Evolutionary conservation across 2,113 vertebrate genomes (phyloP).

Genomic region (Pomatostomus ruficeps): DNA sequence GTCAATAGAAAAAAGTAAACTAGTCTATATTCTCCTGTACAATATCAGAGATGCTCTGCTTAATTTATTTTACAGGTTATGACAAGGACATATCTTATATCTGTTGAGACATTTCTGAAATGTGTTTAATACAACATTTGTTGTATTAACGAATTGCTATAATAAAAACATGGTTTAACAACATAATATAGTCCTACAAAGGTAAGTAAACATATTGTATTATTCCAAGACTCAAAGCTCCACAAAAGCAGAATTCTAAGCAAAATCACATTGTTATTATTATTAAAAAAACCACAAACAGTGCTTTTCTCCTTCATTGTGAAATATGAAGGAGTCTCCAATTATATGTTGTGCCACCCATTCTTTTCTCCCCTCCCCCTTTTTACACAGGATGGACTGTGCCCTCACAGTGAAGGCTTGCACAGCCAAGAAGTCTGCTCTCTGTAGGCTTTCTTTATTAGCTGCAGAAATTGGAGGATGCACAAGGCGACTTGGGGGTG

Average conservation of each 20-base stretch:
- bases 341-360: no score
- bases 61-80: not conserved
- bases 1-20: not conserved
- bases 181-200: not conserved
- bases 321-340: not conserved
- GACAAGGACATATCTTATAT: not conserved
- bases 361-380: not conserved
- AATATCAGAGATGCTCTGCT: not conserved
- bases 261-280: not conserved
- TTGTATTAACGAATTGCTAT: not conserved
- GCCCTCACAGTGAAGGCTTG: not conserved
- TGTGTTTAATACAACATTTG: not conserved
- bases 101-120: not conserved
- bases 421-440: not conserved
- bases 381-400: not conserved
- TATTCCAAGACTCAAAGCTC: not conserved
- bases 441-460: not conserved
- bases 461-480: not conserved
- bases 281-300: not conserved
- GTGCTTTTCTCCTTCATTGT: not conserved
- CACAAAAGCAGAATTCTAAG: not conserved
- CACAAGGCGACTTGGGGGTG: fast-evolving
- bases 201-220: not conserved
- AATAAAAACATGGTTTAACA: not conserved
- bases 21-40: not conserved